Conservation (phyloP, 2,113 vertebrate genomes). For the Panurus biarmicus region DNA sequence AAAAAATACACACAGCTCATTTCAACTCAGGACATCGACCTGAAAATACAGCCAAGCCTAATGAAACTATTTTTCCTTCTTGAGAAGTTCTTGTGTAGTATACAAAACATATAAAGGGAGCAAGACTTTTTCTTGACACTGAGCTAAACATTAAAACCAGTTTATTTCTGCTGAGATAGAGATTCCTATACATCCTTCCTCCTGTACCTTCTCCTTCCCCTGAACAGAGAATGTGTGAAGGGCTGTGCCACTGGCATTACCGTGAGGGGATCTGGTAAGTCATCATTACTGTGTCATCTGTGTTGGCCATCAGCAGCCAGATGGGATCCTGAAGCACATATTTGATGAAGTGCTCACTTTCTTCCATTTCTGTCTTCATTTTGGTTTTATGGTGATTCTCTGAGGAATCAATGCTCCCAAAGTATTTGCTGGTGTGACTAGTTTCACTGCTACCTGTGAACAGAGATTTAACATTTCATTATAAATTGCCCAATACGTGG, state of each 20-base stretch:
- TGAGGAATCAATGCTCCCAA: constrained; percentile 86
- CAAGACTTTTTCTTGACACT: background rate
- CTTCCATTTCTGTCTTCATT: constrained; percentile 28
- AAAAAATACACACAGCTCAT: background rate
- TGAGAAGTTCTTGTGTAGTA: background rate
- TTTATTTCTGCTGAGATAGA: background rate
- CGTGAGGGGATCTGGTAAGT: constrained; percentile 87
- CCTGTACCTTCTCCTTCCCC: background rate
- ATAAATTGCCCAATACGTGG: background rate
- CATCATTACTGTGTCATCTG: constrained; percentile 87
- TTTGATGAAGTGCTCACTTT: constrained; percentile 69
- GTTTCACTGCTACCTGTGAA: constrained; percentile 80
- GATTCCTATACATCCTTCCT: background rate
- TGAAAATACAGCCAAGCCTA: background rate
- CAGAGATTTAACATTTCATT: background rate
- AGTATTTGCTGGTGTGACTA: constrained; percentile 88
- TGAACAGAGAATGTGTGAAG: background rate
- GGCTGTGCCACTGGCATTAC: constrained; percentile 57
- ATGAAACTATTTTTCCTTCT: background rate
- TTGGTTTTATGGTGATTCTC: constrained; percentile 77
- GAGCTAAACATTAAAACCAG: background rate
- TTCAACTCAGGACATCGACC: background rate
- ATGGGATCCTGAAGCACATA: constrained; percentile 85
- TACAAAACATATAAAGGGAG: background rate
- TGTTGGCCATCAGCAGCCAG: constrained; percentile 85